phyloP scores from a whole-genome alignment of 2,888 invertebrate genomes.

The Stenichneumon culpator region DNA sequence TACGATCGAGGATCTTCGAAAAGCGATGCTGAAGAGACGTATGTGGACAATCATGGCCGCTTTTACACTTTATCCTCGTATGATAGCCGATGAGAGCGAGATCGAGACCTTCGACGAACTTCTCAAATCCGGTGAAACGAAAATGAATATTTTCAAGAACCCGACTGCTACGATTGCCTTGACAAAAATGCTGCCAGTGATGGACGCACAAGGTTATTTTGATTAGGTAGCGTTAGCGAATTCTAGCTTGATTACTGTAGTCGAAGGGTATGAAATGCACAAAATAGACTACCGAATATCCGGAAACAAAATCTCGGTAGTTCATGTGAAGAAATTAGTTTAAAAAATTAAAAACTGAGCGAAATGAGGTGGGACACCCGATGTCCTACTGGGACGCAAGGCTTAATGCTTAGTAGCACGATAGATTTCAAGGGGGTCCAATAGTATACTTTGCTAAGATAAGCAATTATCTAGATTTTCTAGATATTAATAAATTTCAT shows the following conservation, averaged over 20 bases:
- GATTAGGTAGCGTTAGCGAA: slow-evolving; percentile 58
- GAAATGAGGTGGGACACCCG: too few species aligned
- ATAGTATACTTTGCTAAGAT: too few species aligned
- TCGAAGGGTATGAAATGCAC: background rate
- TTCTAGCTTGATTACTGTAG: too few species aligned
- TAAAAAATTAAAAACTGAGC: too few species aligned
- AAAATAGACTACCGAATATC: too few species aligned
- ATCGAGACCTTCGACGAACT: slow-evolving; percentile 69
- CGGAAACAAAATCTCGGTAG: too few species aligned
- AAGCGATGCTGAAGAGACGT: slow-evolving; percentile 72
- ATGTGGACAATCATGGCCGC: slow-evolving; percentile 71
- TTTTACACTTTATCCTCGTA: slow-evolving; percentile 71
- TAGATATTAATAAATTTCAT: too few species aligned
- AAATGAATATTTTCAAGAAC: slow-evolving; percentile 75
- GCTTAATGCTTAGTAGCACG: too few species aligned
- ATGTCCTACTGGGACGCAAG: too few species aligned
- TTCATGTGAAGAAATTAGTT: too few species aligned
- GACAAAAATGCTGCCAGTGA: slow-evolving; percentile 69
- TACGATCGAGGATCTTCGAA: slow-evolving; percentile 69
- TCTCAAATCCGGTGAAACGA: slow-evolving; percentile 64
- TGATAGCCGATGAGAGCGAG: slow-evolving; percentile 72
- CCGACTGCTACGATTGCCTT: slow-evolving; percentile 63
- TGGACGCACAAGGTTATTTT: slow-evolving; percentile 73
- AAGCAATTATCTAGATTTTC: too few species aligned
- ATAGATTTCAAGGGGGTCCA: too few species aligned